phyloP scores from a whole-genome alignment of 2,888 invertebrate species.

The Cordilura impudica region DNA sequence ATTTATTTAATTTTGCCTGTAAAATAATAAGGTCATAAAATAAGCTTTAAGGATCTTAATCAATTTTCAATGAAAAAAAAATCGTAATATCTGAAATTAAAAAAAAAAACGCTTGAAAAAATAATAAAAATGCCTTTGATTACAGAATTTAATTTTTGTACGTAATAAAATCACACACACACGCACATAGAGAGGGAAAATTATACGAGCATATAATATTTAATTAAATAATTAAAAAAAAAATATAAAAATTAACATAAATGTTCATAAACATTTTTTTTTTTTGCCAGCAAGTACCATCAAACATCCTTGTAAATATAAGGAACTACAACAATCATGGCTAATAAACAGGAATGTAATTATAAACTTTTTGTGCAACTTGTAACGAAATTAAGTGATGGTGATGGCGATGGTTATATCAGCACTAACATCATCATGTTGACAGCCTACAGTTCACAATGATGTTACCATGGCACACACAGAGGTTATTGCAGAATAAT shows the following conservation, averaged over 20 bases:
- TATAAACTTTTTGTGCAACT: conserved; percentile 68
- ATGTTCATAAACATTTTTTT: conserved; percentile 59
- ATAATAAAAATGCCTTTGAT: conserved; percentile 38
- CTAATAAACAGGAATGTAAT: conserved; percentile 76
- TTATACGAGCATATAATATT: background rate
- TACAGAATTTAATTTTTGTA: conserved; percentile 37
- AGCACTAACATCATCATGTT: conserved; percentile 9
- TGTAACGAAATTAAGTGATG: conserved; percentile 52
- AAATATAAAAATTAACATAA: too few relatives aligned
- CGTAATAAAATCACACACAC: conserved; percentile 20
- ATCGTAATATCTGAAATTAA: background rate
- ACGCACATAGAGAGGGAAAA: background rate
- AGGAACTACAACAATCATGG: conserved; percentile 68
- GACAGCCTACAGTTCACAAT: conserved; percentile 23
- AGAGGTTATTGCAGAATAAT: conserved; percentile 22
- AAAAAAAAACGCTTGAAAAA: background rate
- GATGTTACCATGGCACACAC: conserved; percentile 23
- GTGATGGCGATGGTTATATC: conserved; percentile 11
- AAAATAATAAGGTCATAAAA: too few relatives aligned
- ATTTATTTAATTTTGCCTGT: too few relatives aligned
- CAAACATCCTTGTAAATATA: conserved; percentile 1
- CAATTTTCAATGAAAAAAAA: too few relatives aligned
- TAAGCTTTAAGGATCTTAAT: too few relatives aligned
- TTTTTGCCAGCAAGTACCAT: conserved; percentile 39
- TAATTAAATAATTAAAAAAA: conserved; percentile 42